Evolutionary conservation across 2,888 invertebrate species (phyloP).

Genomic region (Prosapia bicincta): DNA sequence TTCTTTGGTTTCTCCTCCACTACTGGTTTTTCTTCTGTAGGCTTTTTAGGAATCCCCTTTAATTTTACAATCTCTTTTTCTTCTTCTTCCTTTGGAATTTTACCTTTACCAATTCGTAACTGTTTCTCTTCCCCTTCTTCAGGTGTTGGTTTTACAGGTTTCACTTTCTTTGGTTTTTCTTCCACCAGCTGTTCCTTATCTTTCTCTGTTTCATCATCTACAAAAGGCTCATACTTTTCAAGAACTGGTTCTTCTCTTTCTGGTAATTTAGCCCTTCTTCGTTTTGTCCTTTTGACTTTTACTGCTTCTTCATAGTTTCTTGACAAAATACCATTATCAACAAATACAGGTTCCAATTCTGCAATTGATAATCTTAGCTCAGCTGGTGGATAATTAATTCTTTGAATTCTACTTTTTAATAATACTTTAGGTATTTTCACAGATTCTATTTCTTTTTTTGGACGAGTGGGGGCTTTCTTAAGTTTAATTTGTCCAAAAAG

Average conservation of each 20-base stretch:
- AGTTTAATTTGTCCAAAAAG: constrained; percentile 57
- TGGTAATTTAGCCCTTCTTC: constrained; percentile 36
- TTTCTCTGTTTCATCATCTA: constrained; percentile 31
- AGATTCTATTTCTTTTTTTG: constrained; percentile 49
- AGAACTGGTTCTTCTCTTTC: constrained; percentile 37
- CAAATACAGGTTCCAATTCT: constrained; percentile 40
- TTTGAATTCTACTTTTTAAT: constrained; percentile 65
- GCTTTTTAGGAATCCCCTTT: constrained; percentile 53
- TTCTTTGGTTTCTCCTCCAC: constrained; percentile 39
- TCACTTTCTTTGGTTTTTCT: constrained; percentile 42
- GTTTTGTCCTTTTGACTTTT: constrained; percentile 40
- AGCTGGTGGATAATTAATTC: constrained; percentile 49
- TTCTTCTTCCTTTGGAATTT: constrained; percentile 44
- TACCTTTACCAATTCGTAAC: constrained; percentile 52
- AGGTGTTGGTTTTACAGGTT: constrained; percentile 43
- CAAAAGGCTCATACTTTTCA: constrained; percentile 39
- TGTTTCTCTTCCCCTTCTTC: constrained; percentile 48
- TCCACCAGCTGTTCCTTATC: constrained; percentile 38
- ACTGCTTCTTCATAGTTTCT: constrained; percentile 42
- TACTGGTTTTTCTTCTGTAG: constrained; percentile 43
- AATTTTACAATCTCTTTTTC: constrained; percentile 48
- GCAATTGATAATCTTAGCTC: constrained; percentile 45
- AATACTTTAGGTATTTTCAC: constrained; percentile 60
- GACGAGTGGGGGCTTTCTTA: constrained; percentile 47
- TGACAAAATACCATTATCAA: constrained; percentile 42